phyloP scores from a whole-genome alignment of 2,888 invertebrate genomes.

The Psylliodes chrysocephalus region DNA sequence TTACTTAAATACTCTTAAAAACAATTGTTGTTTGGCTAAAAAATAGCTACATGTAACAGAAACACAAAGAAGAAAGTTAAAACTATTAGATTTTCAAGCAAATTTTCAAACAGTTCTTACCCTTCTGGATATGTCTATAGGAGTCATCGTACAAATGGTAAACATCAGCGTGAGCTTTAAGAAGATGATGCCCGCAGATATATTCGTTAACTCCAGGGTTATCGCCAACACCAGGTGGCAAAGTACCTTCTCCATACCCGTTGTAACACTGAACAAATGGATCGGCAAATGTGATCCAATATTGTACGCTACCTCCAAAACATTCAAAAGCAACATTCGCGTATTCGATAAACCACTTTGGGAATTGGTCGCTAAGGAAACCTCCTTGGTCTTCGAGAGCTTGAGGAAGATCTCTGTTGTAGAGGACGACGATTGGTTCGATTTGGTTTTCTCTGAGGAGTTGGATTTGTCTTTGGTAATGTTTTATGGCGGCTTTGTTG shows the following conservation, averaged over 20 bases:
- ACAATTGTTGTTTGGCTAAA: too few species aligned
- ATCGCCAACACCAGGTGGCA: conserved; percentile 18
- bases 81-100: too few species aligned
- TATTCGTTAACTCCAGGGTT: conserved; percentile 62
- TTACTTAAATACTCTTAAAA: too few species aligned
- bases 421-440: conserved; percentile 67
- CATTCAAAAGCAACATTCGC: conserved; percentile 45
- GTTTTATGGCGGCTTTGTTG: conserved; percentile 74
- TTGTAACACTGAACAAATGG: conserved; percentile 40
- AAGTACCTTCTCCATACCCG: conserved; percentile 37
- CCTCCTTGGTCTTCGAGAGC: conserved; percentile 65
- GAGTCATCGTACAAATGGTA: too few species aligned
- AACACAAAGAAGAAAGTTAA: too few species aligned
- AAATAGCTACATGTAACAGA: too few species aligned
- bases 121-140: too few species aligned
- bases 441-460: conserved; percentile 66
- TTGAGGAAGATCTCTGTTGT: conserved; percentile 69
- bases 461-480: conserved; percentile 43
- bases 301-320: conserved; percentile 50
- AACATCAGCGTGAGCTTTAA: conserved; percentile 64
- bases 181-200: conserved; percentile 66
- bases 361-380: conserved; percentile 44
- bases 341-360: conserved; percentile 48
- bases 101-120: too few species aligned
- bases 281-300: conserved; percentile 51